These are phyloP conservation scores for Neocrepidodera transversa DNA, from an alignment of 2,888 invertebrate genomes.

Conservation along the genomic window DNA sequence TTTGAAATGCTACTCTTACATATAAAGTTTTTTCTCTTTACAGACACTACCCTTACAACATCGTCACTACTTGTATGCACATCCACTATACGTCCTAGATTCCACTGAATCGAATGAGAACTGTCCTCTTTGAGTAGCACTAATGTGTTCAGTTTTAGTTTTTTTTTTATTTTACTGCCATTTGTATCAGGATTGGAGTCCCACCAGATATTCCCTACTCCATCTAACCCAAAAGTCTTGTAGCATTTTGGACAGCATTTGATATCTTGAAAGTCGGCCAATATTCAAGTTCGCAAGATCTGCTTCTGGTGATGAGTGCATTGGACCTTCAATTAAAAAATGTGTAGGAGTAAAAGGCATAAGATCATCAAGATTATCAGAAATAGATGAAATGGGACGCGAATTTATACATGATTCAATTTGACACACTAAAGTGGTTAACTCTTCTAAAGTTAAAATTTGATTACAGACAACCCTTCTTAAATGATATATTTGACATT, in stretches of 20 bases:
- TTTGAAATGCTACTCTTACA: background rate
- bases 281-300: background rate
- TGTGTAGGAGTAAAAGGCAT: background rate
- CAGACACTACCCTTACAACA: too few species aligned
- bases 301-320: background rate
- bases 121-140: too few species aligned
- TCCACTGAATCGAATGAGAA: background rate
- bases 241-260: background rate
- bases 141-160: too few species aligned
- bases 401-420: background rate
- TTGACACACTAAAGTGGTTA: background rate
- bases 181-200: too few species aligned
- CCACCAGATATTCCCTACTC: too few species aligned
- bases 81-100: background rate
- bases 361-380: constrained; percentile 3
- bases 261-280: background rate
- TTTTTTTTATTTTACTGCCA: too few species aligned
- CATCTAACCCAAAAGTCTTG: too few species aligned
- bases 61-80: background rate
- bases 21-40: too few species aligned
- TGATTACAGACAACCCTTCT: background rate
- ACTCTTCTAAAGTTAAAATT: background rate
- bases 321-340: background rate
- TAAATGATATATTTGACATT: background rate
- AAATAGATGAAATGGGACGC: too few species aligned